Evolutionary conservation across 2,888 invertebrate species (phyloP), one percentile per base, ranked within the genome.

Genomic region (Oscheius sp.): DNA sequence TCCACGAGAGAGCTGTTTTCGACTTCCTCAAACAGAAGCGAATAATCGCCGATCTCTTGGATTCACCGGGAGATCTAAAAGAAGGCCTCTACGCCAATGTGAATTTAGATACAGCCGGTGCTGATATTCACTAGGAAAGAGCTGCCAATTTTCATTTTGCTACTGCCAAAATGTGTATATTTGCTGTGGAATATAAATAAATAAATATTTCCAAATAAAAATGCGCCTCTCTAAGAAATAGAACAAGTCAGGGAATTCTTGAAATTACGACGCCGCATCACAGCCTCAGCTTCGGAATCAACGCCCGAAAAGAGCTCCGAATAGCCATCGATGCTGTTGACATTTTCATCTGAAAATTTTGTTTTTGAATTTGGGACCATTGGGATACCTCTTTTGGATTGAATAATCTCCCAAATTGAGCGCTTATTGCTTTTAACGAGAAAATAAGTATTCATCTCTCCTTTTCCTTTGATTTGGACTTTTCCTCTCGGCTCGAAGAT

Each of bases 341-440:
- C 65, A 55, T 79, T 80, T 46, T 82, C 82, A 73, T 84, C 84
- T 84, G 55, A 71, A 80, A 57, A 46, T 15, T 27, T 29, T 42
- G 23, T 29, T 20, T 48, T 55, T 57, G 10, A 52, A 33, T 63
- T 20, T 8, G 3, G 17, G 37, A 4, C 15, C n/a, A 20, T 17
- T 15, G 50, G 20, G 58, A 55, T 25, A 82, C 83, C 82, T 73
- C 83, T 64, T 23, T 71, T 70, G 6, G 75, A 58, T 42, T 76
- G 75, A 53, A 83, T 79, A 33, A 84, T 83, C 72, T 84, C 84
- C 84, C 84, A 84, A 58, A 84, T 76, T 23, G 84, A 84, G 46
- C 80, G 72, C 72, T 84, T 84, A 48, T 70, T 73, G 53, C 82
- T 82, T 33, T 76, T 72, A 31, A 71, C 37, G n/a, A 84, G 71